Evolutionary conservation across 2,888 invertebrate genomes (phyloP).

Genomic region (Cephus runcator): DNA sequence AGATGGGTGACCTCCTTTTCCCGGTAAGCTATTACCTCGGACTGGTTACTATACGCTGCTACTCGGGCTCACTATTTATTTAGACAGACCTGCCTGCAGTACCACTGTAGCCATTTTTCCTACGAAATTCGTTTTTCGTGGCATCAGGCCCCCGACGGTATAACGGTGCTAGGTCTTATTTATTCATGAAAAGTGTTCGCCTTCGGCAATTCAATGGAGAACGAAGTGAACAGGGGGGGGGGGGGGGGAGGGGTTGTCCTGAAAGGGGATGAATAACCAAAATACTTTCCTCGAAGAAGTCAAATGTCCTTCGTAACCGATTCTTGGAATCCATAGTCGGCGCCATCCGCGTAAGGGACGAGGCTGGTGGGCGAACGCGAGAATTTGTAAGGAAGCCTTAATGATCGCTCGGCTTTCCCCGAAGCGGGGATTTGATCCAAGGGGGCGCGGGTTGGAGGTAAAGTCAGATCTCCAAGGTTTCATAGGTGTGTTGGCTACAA

Average conservation of each 20-base stretch:
- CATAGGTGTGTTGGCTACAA: constrained; percentile 64
- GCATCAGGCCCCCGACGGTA: neutral
- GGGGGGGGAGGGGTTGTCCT: neutral
- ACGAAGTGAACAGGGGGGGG: neutral
- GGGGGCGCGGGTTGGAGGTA: constrained; percentile 36
- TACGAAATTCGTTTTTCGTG: neutral
- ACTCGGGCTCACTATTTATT: neutral
- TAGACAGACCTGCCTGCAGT: neutral
- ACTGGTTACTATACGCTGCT: neutral
- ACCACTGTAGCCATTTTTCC: neutral
- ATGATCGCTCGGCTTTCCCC: constrained; percentile 48
- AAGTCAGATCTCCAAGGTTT: constrained; percentile 66
- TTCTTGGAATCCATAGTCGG: neutral
- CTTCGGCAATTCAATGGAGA: neutral
- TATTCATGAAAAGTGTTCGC: neutral
- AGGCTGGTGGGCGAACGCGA: neutral
- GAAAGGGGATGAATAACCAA: neutral
- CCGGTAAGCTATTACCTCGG: neutral
- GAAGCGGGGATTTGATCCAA: constrained; percentile 47
- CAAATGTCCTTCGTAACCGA: neutral
- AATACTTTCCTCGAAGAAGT: neutral
- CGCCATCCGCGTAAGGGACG: neutral
- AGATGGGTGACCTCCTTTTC: neutral
- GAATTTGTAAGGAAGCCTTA: constrained; percentile 35
- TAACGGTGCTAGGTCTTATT: neutral